Evolutionary conservation across 2,113 vertebrate genomes (phyloP).

Genomic region (Propithecus coquereli): DNA sequence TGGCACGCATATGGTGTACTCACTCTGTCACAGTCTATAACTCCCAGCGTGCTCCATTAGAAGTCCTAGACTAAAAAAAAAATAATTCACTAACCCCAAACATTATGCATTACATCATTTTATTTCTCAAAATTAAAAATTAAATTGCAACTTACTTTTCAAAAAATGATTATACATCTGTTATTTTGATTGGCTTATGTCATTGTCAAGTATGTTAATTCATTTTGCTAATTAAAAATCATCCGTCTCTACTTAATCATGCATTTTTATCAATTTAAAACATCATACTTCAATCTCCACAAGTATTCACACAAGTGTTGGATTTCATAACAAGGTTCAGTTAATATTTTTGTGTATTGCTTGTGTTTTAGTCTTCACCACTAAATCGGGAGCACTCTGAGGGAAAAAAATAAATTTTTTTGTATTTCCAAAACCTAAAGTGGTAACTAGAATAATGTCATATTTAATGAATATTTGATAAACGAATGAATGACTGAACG

Average conservation of each 20-base stretch:
- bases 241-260: neutral
- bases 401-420: neutral
- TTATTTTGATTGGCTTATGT: neutral
- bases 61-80: neutral
- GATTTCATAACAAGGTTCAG: neutral
- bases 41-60: neutral
- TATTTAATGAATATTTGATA: neutral
- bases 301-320: neutral
- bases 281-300: neutral
- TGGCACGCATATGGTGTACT: neutral
- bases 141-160: neutral
- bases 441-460: neutral
- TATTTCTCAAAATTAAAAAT: neutral
- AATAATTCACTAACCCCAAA: neutral
- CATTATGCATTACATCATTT: neutral
- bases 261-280: neutral
- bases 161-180: neutral
- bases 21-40: neutral
- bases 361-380: neutral
- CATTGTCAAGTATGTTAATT: neutral
- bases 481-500: neutral
- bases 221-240: neutral
- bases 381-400: neutral
- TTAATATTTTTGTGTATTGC: neutral
- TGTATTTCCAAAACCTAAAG: neutral